Conservation (phyloP, 2,113 vertebrate species). For the Protomyctophum bolini region DNA sequence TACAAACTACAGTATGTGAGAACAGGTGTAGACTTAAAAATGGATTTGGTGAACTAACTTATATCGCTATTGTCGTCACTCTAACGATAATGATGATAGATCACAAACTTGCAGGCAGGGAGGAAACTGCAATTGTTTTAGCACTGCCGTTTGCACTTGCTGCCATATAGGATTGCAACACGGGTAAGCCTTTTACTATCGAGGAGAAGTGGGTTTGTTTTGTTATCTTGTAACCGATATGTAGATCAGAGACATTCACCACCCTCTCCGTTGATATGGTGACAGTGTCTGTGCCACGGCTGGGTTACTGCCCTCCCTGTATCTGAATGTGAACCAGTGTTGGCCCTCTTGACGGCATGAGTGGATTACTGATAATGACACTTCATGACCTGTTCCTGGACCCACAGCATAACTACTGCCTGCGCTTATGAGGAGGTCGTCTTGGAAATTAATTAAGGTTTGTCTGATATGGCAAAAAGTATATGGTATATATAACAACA, state of each 20-base stretch:
- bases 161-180: slow-evolving; percentile 42
- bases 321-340: slow-evolving; percentile 16
- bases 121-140: slow-evolving; percentile 34
- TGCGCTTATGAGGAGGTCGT: slow-evolving; percentile 10
- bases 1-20: slow-evolving; percentile 30
- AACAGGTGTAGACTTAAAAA: slow-evolving; percentile 51
- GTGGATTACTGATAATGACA: slow-evolving; percentile 44
- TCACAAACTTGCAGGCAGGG: slow-evolving; percentile 37
- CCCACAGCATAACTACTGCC: slow-evolving; percentile 14
- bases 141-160: slow-evolving; percentile 20
- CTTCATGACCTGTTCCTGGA: slow-evolving; percentile 30
- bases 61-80: slow-evolving; percentile 30
- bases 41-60: slow-evolving; percentile 70
- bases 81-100: background rate
- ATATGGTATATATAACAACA: too few relatives aligned
- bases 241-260: slow-evolving; percentile 3
- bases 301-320: slow-evolving; percentile 1
- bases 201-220: background rate
- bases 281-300: background rate
- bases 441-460: slow-evolving; percentile 12
- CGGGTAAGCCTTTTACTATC: slow-evolving; percentile 16
- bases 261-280: background rate
- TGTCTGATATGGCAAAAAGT: background rate
- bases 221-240: too few relatives aligned
- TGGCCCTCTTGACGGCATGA: slow-evolving; percentile 38